Base-by-base conservation (phyloP, 2,888 invertebrate species). In the Sphaerophoria rueppellii region DNA sequence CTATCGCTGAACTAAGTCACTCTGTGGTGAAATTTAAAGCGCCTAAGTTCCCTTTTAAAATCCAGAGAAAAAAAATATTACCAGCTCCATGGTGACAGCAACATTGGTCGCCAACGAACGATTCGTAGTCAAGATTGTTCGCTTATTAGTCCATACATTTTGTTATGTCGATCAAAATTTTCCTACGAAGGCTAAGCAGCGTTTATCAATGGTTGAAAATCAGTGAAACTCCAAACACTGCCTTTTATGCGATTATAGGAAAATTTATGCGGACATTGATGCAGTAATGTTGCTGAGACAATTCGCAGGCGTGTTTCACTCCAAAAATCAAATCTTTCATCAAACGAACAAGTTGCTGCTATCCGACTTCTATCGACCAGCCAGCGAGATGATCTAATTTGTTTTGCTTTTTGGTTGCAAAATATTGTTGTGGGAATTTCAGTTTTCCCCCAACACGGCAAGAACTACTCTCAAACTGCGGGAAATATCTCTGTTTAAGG, bases 321-420 rank as follows among this genome's bases (percentile, higher is more conserved):
- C 37, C 74, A 73, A 82, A 63, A 57, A 60, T 43, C 37, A 35
- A 67, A 43, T 46, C 48, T 57, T 37, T 2, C 24, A 2, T 24
- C 24, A 24, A 24, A 24, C 24, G 24, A 24, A 24, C 24, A 24
- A 24, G 24, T 24, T 24, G 24, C 24, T 24, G 24, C 24, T 58
- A 14, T 58, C 14, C 50, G 37, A 24, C 24, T 70, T 9, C 40
- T 35, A 60, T 2, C n/a, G 46, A 7, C 3, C 24, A 24, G 24
- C 24, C 24, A 24, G 24, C 24, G 24, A 2, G 52, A 67, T 67
- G 58, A 67, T 73, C 57, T 60, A 72, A 83, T 83, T 80, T 83
- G 83, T 72, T 76, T 83, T 57, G n/a, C 14, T 52, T 75, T 80
- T 75, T 80, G 73, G 82, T 57, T 40, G 43, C 32, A 52, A 50